Percentiles rank a stretch among this genome's conserved stretches.
These are phyloP conservation scores for Aporophyla lueneburgensis DNA, from an alignment of 2,888 invertebrate species.

Conservation along the genomic window DNA sequence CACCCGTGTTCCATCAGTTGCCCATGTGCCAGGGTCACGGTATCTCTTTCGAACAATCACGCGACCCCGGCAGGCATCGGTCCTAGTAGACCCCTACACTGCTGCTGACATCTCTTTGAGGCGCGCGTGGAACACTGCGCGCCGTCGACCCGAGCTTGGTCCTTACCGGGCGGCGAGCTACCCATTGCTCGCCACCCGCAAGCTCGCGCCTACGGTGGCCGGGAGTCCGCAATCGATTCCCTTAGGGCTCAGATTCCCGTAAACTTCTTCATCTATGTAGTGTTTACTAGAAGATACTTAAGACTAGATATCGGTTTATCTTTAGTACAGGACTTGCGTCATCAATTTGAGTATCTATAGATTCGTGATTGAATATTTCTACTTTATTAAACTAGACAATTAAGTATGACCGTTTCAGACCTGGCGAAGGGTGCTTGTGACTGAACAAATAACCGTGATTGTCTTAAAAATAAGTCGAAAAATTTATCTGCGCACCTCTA, in stretches of 20 bases:
- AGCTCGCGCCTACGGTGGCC: too few relatives aligned
- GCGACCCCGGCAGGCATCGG: too few relatives aligned
- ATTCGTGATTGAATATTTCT: conserved; percentile 8
- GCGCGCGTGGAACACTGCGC: too few relatives aligned
- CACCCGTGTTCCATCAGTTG: too few relatives aligned
- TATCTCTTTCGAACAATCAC: too few relatives aligned
- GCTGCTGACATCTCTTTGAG: too few relatives aligned
- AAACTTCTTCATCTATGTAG: neutral
- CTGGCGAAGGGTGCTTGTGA: neutral
- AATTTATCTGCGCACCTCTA: neutral
- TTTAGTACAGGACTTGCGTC: neutral
- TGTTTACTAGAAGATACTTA: neutral
- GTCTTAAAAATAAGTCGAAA: neutral
- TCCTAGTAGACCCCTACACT: too few relatives aligned
- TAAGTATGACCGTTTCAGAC: neutral
- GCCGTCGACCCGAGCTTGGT: too few relatives aligned
- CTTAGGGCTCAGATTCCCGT: neutral
- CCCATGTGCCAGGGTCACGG: too few relatives aligned
- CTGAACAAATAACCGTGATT: neutral
- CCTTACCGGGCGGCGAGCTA: too few relatives aligned
- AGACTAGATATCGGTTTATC: conserved; percentile 1
- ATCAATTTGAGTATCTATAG: neutral
- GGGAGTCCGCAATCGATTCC: neutral
- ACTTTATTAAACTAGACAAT: neutral
- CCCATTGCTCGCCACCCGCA: too few relatives aligned